Percentiles rank a stretch among this genome's conserved stretches.
phyloP scores from a whole-genome alignment of 2,113 vertebrate species.

The Holacanthus passer region DNA sequence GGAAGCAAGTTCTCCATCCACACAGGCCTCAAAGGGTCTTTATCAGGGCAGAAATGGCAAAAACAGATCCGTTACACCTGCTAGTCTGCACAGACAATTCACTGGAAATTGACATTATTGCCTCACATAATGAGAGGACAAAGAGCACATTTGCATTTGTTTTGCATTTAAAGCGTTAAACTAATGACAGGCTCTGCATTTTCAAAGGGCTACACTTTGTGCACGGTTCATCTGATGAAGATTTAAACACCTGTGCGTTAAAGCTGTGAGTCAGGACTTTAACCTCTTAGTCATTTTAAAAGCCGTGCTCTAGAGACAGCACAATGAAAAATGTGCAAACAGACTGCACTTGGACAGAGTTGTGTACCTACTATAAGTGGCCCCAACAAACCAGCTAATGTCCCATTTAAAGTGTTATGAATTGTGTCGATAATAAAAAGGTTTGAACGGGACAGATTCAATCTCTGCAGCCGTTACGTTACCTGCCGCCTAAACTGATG shows the following conservation, averaged over 20 bases:
- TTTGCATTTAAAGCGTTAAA: background rate
- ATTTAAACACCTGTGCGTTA: background rate
- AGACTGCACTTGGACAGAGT: no score
- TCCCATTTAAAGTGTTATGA: background rate
- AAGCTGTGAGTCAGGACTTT: background rate
- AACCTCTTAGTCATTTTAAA: background rate
- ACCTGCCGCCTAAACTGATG: slow-evolving; percentile 2
- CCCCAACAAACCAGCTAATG: background rate
- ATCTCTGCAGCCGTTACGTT: background rate
- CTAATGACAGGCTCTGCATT: no score
- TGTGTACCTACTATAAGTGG: no score
- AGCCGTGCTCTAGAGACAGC: slow-evolving; percentile 6
- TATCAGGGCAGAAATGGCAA: background rate
- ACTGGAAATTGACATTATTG: background rate
- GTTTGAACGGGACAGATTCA: background rate
- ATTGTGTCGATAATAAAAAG: background rate
- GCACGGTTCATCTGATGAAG: background rate
- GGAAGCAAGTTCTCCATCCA: no score
- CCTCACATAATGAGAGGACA: background rate
- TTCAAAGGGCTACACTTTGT: background rate
- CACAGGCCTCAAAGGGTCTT: no score
- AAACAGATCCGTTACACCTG: background rate
- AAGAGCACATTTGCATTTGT: background rate
- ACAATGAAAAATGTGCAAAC: background rate
- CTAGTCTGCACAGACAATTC: background rate